Percentiles rank a stretch among this genome's conserved stretches.
Evolutionary conservation across 2,797 vertebrate genomes (phyloP).

Genomic region (Diglossa cyanea): DNA sequence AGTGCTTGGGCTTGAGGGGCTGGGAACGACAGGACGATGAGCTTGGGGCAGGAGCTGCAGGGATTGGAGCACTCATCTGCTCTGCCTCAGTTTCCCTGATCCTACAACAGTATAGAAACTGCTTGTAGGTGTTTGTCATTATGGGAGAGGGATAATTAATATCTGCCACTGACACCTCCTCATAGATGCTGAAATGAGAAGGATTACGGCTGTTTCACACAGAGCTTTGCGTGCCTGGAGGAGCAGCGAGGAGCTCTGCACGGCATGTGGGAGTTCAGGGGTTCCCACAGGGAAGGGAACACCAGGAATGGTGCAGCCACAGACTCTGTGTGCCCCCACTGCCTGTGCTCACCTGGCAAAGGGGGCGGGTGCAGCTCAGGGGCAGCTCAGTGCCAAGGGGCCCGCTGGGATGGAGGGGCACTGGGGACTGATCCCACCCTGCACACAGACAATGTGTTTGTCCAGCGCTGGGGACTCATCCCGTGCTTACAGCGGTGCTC

Average conservation of each 20-base stretch:
- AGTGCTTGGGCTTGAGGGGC: rapidly evolving
- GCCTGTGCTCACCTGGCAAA: neutral
- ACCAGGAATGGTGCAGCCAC: neutral
- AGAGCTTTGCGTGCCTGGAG: neutral
- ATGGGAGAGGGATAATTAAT: neutral
- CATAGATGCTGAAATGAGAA: neutral
- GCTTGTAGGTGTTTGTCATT: neutral
- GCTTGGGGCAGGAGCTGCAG: neutral
- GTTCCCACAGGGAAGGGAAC: neutral
- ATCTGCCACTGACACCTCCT: neutral
- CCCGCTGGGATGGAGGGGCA: neutral
- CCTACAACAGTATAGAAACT: neutral
- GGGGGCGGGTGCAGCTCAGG: too few relatives aligned
- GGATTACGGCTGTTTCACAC: neutral
- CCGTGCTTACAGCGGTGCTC: rapidly evolving
- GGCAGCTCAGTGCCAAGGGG: neutral
- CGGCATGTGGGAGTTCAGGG: rapidly evolving
- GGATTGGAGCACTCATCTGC: neutral
- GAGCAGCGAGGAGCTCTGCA: rapidly evolving
- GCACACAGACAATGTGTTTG: rapidly evolving
- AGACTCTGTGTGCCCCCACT: rapidly evolving
- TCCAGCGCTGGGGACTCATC: neutral
- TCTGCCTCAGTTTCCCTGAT: neutral
- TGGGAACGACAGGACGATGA: neutral
- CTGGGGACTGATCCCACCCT: rapidly evolving